Evolutionary conservation across 1,140 invertebrate genomes (phyloP).

Genomic region (Rhizoglyphus robini): DNA sequence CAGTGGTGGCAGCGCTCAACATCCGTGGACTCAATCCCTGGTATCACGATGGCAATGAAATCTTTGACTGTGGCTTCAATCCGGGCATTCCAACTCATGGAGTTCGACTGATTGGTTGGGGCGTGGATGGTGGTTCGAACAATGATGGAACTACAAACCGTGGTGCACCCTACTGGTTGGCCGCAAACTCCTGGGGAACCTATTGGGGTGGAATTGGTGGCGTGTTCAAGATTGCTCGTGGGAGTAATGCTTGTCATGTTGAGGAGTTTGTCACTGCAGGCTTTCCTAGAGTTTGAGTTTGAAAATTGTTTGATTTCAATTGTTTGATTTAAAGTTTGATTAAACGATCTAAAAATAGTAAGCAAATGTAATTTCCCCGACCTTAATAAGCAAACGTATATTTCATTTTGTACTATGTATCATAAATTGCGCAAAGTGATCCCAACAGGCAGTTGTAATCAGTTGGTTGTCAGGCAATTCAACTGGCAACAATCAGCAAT

Average conservation of each 20-base stretch:
- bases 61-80: background rate
- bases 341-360: too few species aligned
- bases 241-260: background rate
- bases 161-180: background rate
- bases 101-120: background rate
- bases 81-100: background rate
- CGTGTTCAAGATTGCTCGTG: background rate
- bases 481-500: too few species aligned
- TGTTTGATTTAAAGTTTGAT: too few species aligned
- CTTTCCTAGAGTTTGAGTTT: too few species aligned
- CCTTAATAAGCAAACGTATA: too few species aligned
- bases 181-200: background rate
- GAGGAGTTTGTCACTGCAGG: background rate
- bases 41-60: background rate
- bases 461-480: too few species aligned
- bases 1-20: background rate
- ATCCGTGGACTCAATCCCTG: background rate
- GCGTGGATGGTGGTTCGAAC: background rate
- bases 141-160: background rate
- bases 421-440: too few species aligned
- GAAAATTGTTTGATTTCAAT: too few species aligned
- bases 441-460: too few species aligned
- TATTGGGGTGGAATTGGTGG: background rate
- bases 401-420: too few species aligned
- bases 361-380: too few species aligned